phyloP scores from a whole-genome alignment of 2,113 vertebrate genomes.

The Lampris megalopsis region DNA sequence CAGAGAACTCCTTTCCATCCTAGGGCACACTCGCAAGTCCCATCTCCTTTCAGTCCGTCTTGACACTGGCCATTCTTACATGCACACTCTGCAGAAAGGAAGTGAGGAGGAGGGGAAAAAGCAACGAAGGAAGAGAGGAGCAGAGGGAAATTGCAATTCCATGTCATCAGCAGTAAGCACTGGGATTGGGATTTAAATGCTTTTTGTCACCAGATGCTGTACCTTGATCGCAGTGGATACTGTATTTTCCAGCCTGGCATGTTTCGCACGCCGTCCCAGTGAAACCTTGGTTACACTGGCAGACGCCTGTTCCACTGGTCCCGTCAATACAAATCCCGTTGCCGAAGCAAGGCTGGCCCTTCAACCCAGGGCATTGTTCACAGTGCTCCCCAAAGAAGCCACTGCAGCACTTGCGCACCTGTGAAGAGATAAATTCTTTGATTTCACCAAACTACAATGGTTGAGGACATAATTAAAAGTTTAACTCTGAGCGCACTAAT shows the following conservation, averaged over 20 bases:
- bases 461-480: neutral
- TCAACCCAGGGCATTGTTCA: constrained; percentile 87
- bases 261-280: constrained; percentile 89
- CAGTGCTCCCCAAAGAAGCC: constrained; percentile 91
- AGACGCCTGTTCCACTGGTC: constrained; percentile 84
- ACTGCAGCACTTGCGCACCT: constrained; percentile 86
- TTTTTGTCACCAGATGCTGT: neutral
- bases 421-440: constrained; percentile 25
- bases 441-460: neutral
- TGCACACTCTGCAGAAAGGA: constrained; percentile 79
- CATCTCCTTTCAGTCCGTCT: constrained; percentile 84
- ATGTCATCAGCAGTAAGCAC: too few species aligned
- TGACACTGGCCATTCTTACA: constrained; percentile 89
- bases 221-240: constrained; percentile 91
- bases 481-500: too few species aligned
- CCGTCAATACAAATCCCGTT: constrained; percentile 90
- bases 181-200: neutral
- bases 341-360: constrained; percentile 80
- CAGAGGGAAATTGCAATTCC: neutral
- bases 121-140: neutral
- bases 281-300: constrained; percentile 84
- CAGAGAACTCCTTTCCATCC: constrained; percentile 91
- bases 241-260: constrained; percentile 84
- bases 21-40: constrained; percentile 87
- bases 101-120: neutral